Base-by-base conservation (phyloP, 2,113 vertebrate species). In the Agapornis roseicollis region DNA sequence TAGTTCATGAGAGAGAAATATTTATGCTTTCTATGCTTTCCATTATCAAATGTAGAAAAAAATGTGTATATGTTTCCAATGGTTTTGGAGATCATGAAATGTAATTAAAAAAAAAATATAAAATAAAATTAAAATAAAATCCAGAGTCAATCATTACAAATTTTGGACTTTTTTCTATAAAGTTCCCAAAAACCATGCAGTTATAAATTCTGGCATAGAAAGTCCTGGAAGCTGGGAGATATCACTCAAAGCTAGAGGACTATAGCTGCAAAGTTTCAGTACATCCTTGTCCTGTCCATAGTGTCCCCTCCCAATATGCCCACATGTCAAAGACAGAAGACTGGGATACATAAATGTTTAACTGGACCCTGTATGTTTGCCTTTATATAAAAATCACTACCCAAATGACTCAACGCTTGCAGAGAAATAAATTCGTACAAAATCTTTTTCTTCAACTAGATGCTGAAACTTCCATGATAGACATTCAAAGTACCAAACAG, bases 1-100 rank as follows among this genome's bases (percentile, higher is more conserved):
- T 89, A 93, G 96, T 27, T 79, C 85, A 88, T 90, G 76, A 68
- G 88, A 94, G 90, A 88, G 66, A 74, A 91, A 93, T 88, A 89
- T 64, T 70, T 79, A 17, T 39, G 37, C 10, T 85, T 87, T 96
- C 61, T 44, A 65, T 76, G 56, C 23, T 58, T 89, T 96, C 66
- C 58, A 82, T 72, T 47, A 87, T 46, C 28, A 79, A 90, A 39
- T 50, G 86, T 74, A 63, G 78, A 87, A 92, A 83, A 94, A 89
- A 39, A 3, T 37, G 2, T 74, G 56, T 74, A 33, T 61, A 76
- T 94, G 64, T 74, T 94, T 94, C 81, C 52, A 81, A 64, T 85
- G 81, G 50, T 87, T 95, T 41, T 9, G 49, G 47, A 39, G 52
- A 68, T 70, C 50, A 19, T 60, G 47, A 89, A 76, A 92, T 49